A percentile compares a stretch with the other conserved stretches of the same genome.
Evolutionary conservation across 2,888 invertebrate species (phyloP).

Genomic region (Nephrotoma appendiculata): DNA sequence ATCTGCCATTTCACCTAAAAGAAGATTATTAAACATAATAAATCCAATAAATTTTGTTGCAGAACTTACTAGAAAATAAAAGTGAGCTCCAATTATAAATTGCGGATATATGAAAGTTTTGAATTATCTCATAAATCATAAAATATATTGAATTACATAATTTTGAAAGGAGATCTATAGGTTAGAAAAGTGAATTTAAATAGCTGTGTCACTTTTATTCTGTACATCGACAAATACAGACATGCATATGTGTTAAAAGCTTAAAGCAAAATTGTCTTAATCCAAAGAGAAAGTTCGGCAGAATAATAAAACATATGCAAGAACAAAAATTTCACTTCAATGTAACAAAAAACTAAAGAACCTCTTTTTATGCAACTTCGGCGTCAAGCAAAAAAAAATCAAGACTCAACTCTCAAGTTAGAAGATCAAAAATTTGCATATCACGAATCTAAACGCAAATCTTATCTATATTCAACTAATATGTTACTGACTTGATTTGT

Average conservation of each 20-base stretch:
- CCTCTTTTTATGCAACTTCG: neutral
- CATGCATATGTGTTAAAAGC: neutral
- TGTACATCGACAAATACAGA: neutral
- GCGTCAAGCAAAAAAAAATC: neutral
- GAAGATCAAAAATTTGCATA: neutral
- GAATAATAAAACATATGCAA: neutral
- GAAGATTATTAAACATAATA: neutral
- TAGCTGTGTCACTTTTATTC: neutral
- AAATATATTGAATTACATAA: neutral
- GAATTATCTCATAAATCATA: neutral
- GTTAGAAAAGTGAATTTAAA: neutral
- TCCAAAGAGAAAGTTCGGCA: neutral
- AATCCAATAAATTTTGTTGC: neutral
- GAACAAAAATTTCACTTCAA: neutral
- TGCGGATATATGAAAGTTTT: neutral
- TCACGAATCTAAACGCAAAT: neutral
- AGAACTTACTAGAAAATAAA: neutral
- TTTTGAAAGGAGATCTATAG: neutral
- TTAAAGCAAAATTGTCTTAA: neutral
- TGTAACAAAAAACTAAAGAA: neutral
- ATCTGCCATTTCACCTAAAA: too few species aligned
- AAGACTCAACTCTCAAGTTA: neutral
- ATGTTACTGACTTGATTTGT: neutral
- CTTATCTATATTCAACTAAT: neutral
- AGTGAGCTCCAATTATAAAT: neutral